These are phyloP conservation scores for Lottia gigantea DNA, from an alignment of 2,888 invertebrate species.

Conservation along the genomic window DNA sequence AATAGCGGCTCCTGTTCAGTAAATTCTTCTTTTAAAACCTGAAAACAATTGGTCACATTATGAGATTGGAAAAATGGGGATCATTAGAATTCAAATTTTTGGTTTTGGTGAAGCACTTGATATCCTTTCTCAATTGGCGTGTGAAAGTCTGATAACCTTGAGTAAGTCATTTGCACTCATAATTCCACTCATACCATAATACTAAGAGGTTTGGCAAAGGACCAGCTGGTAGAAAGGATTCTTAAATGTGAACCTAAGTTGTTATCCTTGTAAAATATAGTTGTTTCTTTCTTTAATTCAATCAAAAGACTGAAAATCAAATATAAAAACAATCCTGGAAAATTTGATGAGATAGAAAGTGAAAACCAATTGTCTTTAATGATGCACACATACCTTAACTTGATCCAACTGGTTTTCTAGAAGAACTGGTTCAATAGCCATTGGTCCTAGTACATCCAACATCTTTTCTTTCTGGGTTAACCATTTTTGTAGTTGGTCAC, in stretches of 20 bases:
- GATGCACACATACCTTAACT: slow-evolving; percentile 68
- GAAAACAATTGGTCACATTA: slow-evolving; percentile 16
- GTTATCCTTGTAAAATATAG: no score
- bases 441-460: slow-evolving; percentile 93
- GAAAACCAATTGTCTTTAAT: no score
- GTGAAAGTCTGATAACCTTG: no score
- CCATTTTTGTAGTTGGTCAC: slow-evolving; percentile 86
- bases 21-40: slow-evolving; percentile 95
- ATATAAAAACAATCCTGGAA: background rate
- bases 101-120: no score
- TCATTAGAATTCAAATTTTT: no score
- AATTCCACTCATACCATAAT: no score
- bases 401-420: slow-evolving; percentile 96
- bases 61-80: background rate
- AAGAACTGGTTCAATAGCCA: slow-evolving; percentile 94
- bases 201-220: no score
- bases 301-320: background rate
- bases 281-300: no score
- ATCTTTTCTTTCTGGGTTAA: slow-evolving; percentile 92
- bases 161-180: no score
- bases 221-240: no score
- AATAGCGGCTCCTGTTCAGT: slow-evolving; percentile 91
- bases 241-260: no score
- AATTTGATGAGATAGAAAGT: background rate
- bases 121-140: no score